phyloP scores from a whole-genome alignment of 1,140 invertebrate species.

The Pollicipes pollicipes region DNA sequence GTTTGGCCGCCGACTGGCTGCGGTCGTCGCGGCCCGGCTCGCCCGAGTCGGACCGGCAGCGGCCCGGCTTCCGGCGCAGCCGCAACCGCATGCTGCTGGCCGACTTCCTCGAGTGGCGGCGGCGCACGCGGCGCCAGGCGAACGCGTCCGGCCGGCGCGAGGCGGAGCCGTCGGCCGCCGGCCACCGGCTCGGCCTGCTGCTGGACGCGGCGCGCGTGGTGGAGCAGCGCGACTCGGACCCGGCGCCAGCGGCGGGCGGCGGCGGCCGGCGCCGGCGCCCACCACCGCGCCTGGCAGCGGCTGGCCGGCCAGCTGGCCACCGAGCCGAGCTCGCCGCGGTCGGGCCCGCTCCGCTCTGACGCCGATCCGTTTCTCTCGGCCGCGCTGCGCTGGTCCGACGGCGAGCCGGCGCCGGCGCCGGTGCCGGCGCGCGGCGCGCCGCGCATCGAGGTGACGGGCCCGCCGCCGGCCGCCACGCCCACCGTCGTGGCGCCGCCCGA shows the following conservation, averaged over 20 bases:
- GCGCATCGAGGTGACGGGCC: not conserved
- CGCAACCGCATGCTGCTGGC: not conserved
- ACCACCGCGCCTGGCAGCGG: too few species aligned
- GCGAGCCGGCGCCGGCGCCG: not conserved
- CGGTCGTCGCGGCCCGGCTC: not conserved
- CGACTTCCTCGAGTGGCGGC: not conserved
- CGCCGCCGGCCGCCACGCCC: too few species aligned
- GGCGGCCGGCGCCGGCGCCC: too few species aligned
- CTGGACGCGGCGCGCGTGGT: not conserved
- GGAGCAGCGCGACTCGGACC: not conserved
- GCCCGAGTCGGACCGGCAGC: not conserved
- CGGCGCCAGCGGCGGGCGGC: too few species aligned
- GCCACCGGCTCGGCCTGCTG: not conserved
- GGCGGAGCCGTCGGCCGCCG: not conserved
- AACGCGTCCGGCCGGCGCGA: not conserved
- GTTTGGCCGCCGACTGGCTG: not conserved
- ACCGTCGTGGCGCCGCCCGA: not conserved
- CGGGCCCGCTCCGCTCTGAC: not conserved
- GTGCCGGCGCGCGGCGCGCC: not conserved
- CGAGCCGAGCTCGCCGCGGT: too few species aligned
- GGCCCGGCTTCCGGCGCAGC: not conserved
- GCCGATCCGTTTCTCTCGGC: not conserved
- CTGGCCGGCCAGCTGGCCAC: too few species aligned
- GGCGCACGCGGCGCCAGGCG: not conserved
- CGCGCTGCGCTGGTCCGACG: not conserved